These are phyloP conservation scores for Apaloderma vittatum DNA, from an alignment of 2,113 vertebrate genomes.

Conservation along the genomic window DNA sequence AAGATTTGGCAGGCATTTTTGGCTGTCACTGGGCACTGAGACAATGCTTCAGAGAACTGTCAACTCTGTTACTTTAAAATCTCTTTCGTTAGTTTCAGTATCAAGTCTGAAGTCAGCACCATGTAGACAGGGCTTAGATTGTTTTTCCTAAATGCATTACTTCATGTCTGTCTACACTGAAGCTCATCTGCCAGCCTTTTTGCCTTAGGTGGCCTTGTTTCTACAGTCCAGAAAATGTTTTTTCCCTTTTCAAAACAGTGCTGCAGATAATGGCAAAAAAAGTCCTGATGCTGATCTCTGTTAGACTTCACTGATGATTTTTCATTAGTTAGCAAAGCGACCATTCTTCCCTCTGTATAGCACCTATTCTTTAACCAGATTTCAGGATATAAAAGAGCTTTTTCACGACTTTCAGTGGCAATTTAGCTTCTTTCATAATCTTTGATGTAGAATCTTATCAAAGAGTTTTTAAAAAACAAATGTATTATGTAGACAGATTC, in stretches of 20 bases:
- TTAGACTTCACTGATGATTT: background rate
- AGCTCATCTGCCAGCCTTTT: background rate
- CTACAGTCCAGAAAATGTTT: background rate
- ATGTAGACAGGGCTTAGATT: background rate
- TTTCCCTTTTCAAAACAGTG: background rate
- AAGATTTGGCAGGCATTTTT: background rate
- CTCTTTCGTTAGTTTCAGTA: background rate
- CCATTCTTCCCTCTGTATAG: background rate
- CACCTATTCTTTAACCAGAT: background rate
- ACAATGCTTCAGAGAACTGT: background rate
- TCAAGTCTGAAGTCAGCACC: background rate
- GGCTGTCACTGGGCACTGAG: background rate
- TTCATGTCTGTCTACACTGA: background rate
- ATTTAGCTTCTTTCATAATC: background rate
- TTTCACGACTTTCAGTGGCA: background rate
- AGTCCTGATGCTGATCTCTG: background rate
- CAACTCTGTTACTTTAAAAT: background rate
- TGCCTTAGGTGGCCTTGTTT: background rate
- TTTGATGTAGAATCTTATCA: background rate
- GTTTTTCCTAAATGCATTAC: background rate
- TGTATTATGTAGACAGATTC: background rate
- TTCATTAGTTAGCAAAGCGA: background rate
- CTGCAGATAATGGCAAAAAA: background rate
- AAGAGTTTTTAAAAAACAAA: background rate
- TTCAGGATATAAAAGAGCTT: background rate